Conservation (phyloP, 1,140 invertebrate genomes). For the Lysiphlebus fabarum region DNA sequence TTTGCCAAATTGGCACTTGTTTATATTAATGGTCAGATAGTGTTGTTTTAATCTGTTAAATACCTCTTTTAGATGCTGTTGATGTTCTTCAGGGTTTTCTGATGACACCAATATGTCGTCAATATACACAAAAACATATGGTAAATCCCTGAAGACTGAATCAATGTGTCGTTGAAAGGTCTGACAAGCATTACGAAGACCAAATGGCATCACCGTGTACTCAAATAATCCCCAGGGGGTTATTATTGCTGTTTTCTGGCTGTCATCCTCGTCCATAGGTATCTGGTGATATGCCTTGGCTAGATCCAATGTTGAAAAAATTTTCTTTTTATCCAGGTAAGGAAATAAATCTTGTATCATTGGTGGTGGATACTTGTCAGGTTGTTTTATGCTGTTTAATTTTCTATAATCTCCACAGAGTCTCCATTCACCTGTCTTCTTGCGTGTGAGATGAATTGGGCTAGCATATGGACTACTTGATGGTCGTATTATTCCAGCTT, state of each 20-base stretch:
- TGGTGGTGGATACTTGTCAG: constrained; percentile 37
- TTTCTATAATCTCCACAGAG: constrained; percentile 41
- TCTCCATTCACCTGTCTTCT: constrained; percentile 36
- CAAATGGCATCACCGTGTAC: constrained; percentile 45
- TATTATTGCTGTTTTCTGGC: constrained; percentile 42
- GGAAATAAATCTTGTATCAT: constrained; percentile 40
- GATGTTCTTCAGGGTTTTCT: too few relatives aligned
- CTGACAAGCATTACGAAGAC: constrained; percentile 28
- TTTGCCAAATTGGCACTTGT: too few relatives aligned
- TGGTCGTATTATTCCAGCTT: constrained; percentile 30
- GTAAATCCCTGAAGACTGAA: constrained; percentile 16
- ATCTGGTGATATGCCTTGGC: constrained; percentile 50
- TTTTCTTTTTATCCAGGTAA: constrained; percentile 31
- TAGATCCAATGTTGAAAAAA: constrained; percentile 47
- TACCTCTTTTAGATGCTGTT: too few relatives aligned
- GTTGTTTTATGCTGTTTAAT: constrained; percentile 38
- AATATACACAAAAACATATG: too few relatives aligned
- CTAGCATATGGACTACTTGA: constrained; percentile 42
- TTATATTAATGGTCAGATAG: too few relatives aligned
- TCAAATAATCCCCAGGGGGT: constrained; percentile 30
- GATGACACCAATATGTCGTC: too few relatives aligned
- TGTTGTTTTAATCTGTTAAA: too few relatives aligned
- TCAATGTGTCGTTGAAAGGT: constrained; percentile 33
- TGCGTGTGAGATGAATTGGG: constrained; percentile 39
- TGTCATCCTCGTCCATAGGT: constrained; percentile 32